Evolutionary conservation across 1,140 invertebrate species (phyloP), one percentile per base, ranked within the genome.

Genomic region (Epicauta chinensis): DNA sequence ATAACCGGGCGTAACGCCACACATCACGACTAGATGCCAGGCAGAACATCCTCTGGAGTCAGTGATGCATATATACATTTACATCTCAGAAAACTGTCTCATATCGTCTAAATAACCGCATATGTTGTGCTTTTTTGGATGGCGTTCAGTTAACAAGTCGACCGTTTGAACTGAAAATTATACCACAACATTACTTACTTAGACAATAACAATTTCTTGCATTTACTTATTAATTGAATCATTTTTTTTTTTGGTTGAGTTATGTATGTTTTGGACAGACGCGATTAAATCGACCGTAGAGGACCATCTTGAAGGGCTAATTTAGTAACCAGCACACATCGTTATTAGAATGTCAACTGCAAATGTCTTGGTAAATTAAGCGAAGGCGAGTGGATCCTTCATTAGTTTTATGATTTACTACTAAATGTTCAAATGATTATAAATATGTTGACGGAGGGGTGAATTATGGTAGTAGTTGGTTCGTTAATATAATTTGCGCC

Each of bases 401-500:
- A 55, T 55, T 58, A 58, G 51, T 58, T 55, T 58, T 61, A 61
- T 61, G 59, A 61, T 61, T 58, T 61, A 58, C 38, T 55, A 38
- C 39, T 58, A 16, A 32, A 40, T 49, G 23, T 23, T n/a, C n/a
- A n/a, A n/a, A n/a, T n/a, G n/a, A 13, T 47, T 23, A 38, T 34
- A 34, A 37, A 40, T 38, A 49, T 36, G 58, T 55, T 56, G 58
- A 62, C 58, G 47, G n/a, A n/a, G n/a, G 43, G 41, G 50, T 60
- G 53, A 62, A 35, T 62, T 45, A 62, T 60, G 16, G 53, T 52
- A 30, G 29, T n/a, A 45, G 46, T 39, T 43, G 56, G 51, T 53
- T 56, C 58, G 59, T 61, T 63, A 61, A 63, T 54, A 55, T 62
- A 62, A 64, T 64, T 64, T 62, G 60, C 53, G 59, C 62, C 62